These are phyloP conservation scores for Pecten maximus DNA, from an alignment of 2,888 invertebrate species.

Conservation along the genomic window DNA sequence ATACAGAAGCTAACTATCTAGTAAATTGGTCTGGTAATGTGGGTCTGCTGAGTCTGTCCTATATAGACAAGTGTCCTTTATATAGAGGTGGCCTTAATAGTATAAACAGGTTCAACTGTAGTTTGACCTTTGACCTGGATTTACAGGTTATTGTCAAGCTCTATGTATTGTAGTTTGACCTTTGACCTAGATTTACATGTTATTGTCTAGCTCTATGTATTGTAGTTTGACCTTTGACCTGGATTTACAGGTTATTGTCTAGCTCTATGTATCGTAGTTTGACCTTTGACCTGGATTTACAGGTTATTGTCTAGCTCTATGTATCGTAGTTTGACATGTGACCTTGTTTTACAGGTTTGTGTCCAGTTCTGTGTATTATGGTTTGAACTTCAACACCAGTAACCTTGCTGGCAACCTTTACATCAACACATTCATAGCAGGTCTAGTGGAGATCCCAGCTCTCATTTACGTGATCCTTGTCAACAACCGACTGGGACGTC, in stretches of 20 bases:
- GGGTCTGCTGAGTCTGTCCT: no score
- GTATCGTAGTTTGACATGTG: slow-evolving; percentile 77
- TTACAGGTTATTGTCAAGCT: neutral
- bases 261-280: slow-evolving; percentile 70
- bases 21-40: no score
- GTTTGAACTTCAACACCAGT: slow-evolving; percentile 76
- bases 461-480: slow-evolving; percentile 75
- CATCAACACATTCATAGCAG: slow-evolving; percentile 79
- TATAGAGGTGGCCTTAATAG: no score
- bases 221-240: neutral
- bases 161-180: slow-evolving; percentile 66
- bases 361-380: slow-evolving; percentile 79
- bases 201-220: neutral
- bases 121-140: slow-evolving; percentile 68
- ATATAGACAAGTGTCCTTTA: no score
- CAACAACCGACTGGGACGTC: slow-evolving; percentile 77
- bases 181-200: neutral
- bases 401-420: slow-evolving; percentile 78
- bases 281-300: slow-evolving; percentile 33
- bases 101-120: neutral
- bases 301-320: slow-evolving; percentile 79
- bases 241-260: slow-evolving; percentile 75
- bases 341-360: slow-evolving; percentile 76
- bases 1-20: no score
- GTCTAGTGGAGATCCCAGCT: slow-evolving; percentile 80